A percentile compares a stretch with the other conserved stretches of the same genome.
Evolutionary conservation across 2,888 invertebrate species (phyloP).

Genomic region (Agonopterix subpropinquella): DNA sequence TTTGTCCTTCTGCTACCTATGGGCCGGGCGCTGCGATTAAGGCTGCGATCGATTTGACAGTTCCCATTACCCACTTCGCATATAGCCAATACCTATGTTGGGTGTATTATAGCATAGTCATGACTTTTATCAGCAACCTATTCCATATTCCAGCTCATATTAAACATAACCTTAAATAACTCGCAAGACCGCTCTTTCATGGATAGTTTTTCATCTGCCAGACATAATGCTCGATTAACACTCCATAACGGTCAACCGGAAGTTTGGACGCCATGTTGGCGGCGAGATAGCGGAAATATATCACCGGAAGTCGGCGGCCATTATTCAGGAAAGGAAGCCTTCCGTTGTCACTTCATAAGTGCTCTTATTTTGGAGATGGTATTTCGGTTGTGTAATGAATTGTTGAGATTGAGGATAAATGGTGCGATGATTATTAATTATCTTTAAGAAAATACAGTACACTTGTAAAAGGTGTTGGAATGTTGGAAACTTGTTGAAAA

Average conservation of each 20-base stretch:
- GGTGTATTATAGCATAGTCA: too few species aligned
- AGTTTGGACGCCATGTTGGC: constrained; percentile 61
- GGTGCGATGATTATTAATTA: too few species aligned
- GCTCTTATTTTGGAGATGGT: constrained; percentile 46
- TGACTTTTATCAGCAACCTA: too few species aligned
- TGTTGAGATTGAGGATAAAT: neutral
- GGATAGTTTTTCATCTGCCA: constrained; percentile 65
- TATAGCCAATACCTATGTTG: too few species aligned
- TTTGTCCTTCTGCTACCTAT: too few species aligned
- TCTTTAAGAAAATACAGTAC: too few species aligned
- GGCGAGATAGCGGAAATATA: constrained; percentile 73
- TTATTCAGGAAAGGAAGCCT: constrained; percentile 67
- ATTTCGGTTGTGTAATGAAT: constrained; percentile 5
- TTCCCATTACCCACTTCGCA: too few species aligned
- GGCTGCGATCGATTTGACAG: too few species aligned
- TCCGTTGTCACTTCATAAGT: constrained; percentile 62
- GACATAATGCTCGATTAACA: constrained; percentile 72
- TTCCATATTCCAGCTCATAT: neutral
- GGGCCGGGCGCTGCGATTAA: too few species aligned
- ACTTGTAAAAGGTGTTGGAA: too few species aligned
- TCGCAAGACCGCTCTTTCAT: constrained; percentile 25
- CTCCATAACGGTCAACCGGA: constrained; percentile 71
- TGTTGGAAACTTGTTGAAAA: too few species aligned
- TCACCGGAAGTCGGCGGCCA: constrained; percentile 66
- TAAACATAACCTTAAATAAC: constrained; percentile 31